phyloP scores from a whole-genome alignment of 2,888 invertebrate species.

The Acrobasis suavella region DNA sequence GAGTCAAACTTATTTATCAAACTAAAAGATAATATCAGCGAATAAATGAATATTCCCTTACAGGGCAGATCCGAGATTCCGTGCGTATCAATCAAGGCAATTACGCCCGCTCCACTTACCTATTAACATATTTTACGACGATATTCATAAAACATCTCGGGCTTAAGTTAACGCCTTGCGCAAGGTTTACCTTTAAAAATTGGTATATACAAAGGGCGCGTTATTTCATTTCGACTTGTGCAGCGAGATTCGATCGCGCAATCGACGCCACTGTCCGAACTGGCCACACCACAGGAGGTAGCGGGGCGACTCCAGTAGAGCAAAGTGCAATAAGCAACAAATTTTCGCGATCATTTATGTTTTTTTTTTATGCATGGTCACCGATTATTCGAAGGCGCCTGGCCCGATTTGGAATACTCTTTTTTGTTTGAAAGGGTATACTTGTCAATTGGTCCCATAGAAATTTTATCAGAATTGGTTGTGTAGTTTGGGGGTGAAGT shows the following conservation, averaged over 20 bases:
- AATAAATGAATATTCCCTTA: slow-evolving; percentile 30
- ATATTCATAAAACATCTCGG: slow-evolving; percentile 60
- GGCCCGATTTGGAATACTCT: too few relatives aligned
- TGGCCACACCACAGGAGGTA: neutral
- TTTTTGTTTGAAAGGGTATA: too few relatives aligned
- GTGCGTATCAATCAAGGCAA: slow-evolving; percentile 67
- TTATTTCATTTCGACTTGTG: slow-evolving; percentile 44
- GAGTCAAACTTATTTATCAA: slow-evolving; percentile 2
- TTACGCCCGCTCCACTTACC: slow-evolving; percentile 66
- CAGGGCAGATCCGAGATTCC: slow-evolving; percentile 40
- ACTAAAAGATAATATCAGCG: slow-evolving; percentile 23
- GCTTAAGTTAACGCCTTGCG: slow-evolving; percentile 57
- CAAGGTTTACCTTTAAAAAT: slow-evolving; percentile 58
- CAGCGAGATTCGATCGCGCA: slow-evolving; percentile 44
- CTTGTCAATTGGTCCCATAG: too few relatives aligned
- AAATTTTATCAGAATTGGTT: too few relatives aligned
- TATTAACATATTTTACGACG: slow-evolving; percentile 63
- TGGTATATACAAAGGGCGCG: slow-evolving; percentile 61
- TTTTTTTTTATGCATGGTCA: too few relatives aligned
- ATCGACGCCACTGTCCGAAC: slow-evolving; percentile 31
- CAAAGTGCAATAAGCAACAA: too few relatives aligned
- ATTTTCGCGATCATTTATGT: too few relatives aligned
- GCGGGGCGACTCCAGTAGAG: too few relatives aligned
- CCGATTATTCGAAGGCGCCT: too few relatives aligned
- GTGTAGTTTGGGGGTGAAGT: too few relatives aligned